Conservation (phyloP, 2,113 vertebrate genomes). For the Pluvialis apricaria region DNA sequence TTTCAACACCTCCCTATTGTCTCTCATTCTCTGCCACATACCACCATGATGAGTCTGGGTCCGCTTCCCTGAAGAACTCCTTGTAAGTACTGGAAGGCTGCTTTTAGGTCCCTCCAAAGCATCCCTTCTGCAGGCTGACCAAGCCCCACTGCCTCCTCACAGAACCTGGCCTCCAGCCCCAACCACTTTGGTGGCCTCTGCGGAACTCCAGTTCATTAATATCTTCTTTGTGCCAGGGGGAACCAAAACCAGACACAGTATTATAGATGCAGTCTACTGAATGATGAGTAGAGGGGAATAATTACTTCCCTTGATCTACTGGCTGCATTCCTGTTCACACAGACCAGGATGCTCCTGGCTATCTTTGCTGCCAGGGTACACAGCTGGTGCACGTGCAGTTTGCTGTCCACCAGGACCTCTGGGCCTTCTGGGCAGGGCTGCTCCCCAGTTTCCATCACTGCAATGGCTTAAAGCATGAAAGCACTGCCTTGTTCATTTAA, state of each 20-base stretch:
- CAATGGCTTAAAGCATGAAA: neutral
- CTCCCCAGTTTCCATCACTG: neutral
- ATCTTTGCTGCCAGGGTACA: neutral
- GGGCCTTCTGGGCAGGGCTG: neutral
- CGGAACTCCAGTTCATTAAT: neutral
- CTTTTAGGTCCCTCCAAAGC: neutral
- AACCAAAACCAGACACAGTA: neutral
- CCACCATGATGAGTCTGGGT: neutral
- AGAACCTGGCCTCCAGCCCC: neutral
- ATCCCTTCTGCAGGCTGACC: neutral
- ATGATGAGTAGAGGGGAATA: neutral
- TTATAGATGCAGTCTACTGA: neutral
- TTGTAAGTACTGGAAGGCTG: neutral
- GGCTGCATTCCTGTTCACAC: neutral
- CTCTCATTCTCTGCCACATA: neutral
- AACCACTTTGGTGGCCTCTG: neutral
- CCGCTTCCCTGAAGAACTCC: neutral
- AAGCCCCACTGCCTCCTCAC: neutral
- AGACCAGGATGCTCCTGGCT: neutral
- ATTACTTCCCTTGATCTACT: neutral
- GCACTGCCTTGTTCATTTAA: neutral
- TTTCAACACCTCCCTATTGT: neutral
- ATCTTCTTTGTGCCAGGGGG: neutral
- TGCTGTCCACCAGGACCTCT: neutral
- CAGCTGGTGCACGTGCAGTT: neutral